Evolutionary conservation across 2,888 invertebrate genomes (phyloP), one percentile per base, ranked within the genome.

Genomic region (Dugesia japonica): DNA sequence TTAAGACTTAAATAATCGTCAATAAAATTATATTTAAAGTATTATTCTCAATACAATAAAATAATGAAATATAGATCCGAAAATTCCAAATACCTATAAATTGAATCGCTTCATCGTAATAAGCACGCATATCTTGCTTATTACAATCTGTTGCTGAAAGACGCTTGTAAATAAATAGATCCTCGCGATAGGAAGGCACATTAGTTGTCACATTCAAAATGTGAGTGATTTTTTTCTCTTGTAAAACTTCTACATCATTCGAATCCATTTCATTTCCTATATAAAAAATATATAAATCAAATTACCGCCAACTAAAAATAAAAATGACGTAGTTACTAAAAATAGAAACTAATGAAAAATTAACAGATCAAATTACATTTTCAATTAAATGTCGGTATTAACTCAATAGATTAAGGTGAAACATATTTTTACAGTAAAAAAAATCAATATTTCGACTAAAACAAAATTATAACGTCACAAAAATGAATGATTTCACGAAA

Each of bases 231-330:
- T 38, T 31, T 20, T 31, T 28, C n/a, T 26, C 26, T 4, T 33
- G 26, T 42, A 76, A 76, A 33, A 76, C 20, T 15, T 76, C 56
- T 1, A 23, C 13, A 42, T 76, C 71, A n/a, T 76, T 74, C 7
- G 77, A 74, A 76, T 76, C 77, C 26, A 27, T 76, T 38, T 27
- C 38, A 76, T 76, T 76, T 9, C 77, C 77, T 76, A 71, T 15
- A 17, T 38, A 13, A 20, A 74, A 42, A 15, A 15, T 42, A 15
- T n/a, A 15, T n/a, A 42, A 15, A 15, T 42, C 13, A 42, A 42
- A 42, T 42, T 13, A 42, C 42, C 42, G n/a, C 13, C 13, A 15
- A 71, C 26, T 71, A 23, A 71, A 71, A 23, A 71, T 23, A 26
- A 71, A 71, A 71, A 15, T 13, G 17, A 13, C 13, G 9, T 17